Percentiles rank a stretch among this genome's conserved stretches.
Conservation (phyloP, 1,140 invertebrate species). For the Anadara kagoshimensis region DNA sequence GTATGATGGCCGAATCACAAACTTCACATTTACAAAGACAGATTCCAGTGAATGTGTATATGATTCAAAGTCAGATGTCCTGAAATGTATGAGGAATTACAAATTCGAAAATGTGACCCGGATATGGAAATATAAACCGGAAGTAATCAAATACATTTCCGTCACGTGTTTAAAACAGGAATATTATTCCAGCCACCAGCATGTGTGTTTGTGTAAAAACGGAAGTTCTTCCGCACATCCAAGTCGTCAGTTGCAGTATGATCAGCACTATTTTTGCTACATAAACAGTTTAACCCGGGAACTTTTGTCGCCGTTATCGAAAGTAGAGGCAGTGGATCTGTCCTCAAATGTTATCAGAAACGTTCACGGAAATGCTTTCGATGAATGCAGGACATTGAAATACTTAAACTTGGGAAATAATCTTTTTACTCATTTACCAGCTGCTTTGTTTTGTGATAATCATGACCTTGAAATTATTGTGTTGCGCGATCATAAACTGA, state of each 20-base stretch:
- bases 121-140: neutral
- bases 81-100: constrained; percentile 8
- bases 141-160: neutral
- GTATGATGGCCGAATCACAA: neutral
- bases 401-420: constrained; percentile 31
- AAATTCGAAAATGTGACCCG: neutral
- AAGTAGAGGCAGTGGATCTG: constrained; percentile 23
- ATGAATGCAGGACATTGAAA: constrained; percentile 4
- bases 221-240: constrained; percentile 18
- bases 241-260: constrained; percentile 3
- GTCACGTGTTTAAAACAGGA: constrained; percentile 6
- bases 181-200: constrained; percentile 4
- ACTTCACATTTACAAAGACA: neutral
- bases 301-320: constrained; percentile 17
- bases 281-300: constrained; percentile 12
- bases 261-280: constrained; percentile 8
- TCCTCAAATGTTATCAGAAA: constrained; percentile 24
- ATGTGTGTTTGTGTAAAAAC: constrained; percentile 11
- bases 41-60: neutral
- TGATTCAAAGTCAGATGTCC: neutral
- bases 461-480: constrained; percentile 17
- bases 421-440: constrained; percentile 3
- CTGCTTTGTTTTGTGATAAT: constrained; percentile 21
- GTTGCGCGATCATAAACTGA: constrained; percentile 15
- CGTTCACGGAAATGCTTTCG: constrained; percentile 13